These are phyloP conservation scores for Brachyrhaphis roseni DNA, from an alignment of 2,797 vertebrate genomes.

Conservation along the genomic window DNA sequence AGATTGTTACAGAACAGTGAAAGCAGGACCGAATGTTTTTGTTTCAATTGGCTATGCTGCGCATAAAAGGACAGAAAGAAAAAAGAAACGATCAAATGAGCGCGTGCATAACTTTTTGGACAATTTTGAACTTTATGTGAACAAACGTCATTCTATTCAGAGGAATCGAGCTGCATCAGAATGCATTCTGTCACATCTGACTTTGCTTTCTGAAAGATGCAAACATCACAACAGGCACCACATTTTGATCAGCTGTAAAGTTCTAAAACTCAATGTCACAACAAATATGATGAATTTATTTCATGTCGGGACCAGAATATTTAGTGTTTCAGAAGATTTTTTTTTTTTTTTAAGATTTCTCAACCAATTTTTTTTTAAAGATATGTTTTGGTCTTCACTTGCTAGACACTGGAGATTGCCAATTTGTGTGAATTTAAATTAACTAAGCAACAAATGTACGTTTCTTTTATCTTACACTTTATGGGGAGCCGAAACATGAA, in stretches of 20 bases:
- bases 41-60: neutral
- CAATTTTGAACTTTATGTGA: neutral
- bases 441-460: neutral
- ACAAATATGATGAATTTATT: neutral
- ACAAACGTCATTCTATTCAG: neutral
- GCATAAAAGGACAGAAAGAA: neutral
- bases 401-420: neutral
- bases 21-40: neutral
- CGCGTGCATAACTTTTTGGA: neutral
- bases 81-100: neutral
- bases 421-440: neutral
- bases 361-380: no score
- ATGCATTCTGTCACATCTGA: neutral
- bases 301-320: neutral
- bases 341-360: no score
- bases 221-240: neutral
- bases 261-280: neutral
- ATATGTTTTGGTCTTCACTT: neutral
- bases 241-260: neutral
- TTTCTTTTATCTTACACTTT: neutral
- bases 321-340: neutral
- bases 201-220: neutral
- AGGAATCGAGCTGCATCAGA: neutral
- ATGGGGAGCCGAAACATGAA: neutral
- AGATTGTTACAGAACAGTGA: neutral